These are phyloP conservation scores for Gobio gobio DNA, from an alignment of 2,113 vertebrate species.

Conservation along the genomic window DNA sequence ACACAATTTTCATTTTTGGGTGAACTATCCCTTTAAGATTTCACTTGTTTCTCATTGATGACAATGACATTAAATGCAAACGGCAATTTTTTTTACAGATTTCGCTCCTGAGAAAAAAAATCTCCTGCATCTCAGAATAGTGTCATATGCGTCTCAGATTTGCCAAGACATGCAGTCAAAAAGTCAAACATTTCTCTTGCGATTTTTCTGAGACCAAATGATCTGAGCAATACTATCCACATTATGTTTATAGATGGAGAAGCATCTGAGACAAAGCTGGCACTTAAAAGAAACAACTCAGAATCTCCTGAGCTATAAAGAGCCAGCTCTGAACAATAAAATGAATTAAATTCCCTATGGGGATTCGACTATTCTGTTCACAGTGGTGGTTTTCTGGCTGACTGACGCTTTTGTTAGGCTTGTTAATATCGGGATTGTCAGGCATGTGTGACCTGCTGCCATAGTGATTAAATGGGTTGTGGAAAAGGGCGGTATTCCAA, in stretches of 20 bases:
- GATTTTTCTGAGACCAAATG: background rate
- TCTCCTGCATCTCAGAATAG: background rate
- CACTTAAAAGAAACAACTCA: background rate
- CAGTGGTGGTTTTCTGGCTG: slow-evolving; percentile 2
- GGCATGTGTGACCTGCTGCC: slow-evolving; percentile 4
- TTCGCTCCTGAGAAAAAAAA: background rate
- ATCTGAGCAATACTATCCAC: too few relatives aligned
- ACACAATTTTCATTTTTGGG: too few relatives aligned
- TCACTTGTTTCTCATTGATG: background rate
- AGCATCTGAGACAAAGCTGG: background rate
- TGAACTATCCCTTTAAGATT: background rate
- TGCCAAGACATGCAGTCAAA: background rate
- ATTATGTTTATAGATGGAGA: background rate
- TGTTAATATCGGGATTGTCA: slow-evolving; percentile 11
- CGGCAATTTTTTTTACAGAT: background rate
- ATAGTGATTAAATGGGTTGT: slow-evolving; percentile 16
- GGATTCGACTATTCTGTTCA: background rate
- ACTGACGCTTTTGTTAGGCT: slow-evolving; percentile 17
- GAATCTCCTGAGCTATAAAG: background rate
- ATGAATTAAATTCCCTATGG: background rate
- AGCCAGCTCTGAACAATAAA: background rate
- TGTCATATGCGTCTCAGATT: background rate
- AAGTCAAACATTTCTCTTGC: background rate
- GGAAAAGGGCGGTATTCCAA: background rate
- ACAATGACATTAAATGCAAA: background rate